A percentile compares a stretch with the other conserved stretches of the same genome.
These are phyloP conservation scores for Siniperca undulata DNA, from an alignment of 2,797 vertebrate genomes.

Conservation along the genomic window DNA sequence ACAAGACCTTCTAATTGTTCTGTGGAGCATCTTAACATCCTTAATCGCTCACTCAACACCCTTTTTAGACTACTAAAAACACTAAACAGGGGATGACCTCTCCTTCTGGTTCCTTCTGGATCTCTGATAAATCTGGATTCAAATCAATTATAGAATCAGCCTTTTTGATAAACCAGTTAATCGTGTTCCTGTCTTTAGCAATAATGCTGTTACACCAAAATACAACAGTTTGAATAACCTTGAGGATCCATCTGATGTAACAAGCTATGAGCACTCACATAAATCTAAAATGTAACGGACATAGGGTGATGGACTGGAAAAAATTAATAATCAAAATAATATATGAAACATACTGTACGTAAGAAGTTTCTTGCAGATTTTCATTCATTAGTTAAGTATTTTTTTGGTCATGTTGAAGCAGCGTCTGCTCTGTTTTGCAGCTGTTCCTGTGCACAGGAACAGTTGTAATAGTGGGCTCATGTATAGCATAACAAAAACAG, in stretches of 20 bases:
- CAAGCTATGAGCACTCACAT: neutral
- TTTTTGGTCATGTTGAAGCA: neutral
- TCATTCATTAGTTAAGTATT: neutral
- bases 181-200: neutral
- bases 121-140: neutral
- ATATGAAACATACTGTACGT: neutral
- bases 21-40: neutral
- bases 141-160: neutral
- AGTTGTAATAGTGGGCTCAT: neutral
- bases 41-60: neutral
- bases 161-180: neutral
- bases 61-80: neutral
- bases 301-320: neutral
- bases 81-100: neutral
- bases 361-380: neutral
- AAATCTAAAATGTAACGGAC: neutral
- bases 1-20: neutral
- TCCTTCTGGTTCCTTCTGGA: neutral
- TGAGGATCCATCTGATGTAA: neutral
- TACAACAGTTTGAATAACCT: neutral
- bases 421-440: constrained; percentile 30
- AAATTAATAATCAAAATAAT: neutral
- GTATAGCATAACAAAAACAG: constrained; percentile 12
- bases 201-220: neutral
- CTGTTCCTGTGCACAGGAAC: constrained; percentile 9